phyloP scores from a whole-genome alignment of 2,113 vertebrate genomes.

The Gavialis gangeticus region DNA sequence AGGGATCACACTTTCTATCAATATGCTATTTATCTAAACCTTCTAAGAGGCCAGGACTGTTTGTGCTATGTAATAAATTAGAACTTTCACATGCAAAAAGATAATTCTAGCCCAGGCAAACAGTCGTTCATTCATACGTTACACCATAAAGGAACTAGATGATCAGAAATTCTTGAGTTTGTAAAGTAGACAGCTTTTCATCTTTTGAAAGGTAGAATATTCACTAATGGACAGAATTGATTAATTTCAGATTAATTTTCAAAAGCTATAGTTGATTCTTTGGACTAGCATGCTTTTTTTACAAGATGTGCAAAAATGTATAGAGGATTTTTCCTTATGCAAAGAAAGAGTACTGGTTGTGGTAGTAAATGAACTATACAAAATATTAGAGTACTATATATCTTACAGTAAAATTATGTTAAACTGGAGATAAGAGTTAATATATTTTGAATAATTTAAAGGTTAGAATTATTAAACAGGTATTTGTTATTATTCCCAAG shows the following conservation, averaged over 20 bases:
- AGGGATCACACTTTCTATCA: not conserved
- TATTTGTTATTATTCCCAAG: not conserved
- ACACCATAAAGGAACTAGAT: not conserved
- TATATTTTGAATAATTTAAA: not conserved
- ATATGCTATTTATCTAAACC: not conserved
- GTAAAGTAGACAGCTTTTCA: slow-evolving; percentile 36
- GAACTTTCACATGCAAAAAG: slow-evolving; percentile 2
- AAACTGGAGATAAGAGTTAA: not conserved
- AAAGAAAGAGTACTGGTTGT: not conserved
- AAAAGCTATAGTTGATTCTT: not conserved
- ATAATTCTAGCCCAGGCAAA: not conserved
- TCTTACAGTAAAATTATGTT: not conserved
- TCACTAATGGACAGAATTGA: slow-evolving; percentile 26
- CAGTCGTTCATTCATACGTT: slow-evolving; percentile 31
- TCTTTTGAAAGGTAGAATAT: slow-evolving; percentile 35
- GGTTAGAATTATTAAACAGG: not conserved
- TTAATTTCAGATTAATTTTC: slow-evolving; percentile 34
- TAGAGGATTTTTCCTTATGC: not conserved
- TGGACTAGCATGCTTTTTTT: not conserved
- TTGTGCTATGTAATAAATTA: slow-evolving; percentile 25
- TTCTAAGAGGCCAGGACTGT: not conserved
- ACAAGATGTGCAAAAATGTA: not conserved
- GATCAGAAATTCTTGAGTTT: slow-evolving; percentile 40
- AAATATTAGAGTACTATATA: not conserved
- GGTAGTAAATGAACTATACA: not conserved